Percentiles rank a stretch among this genome's conserved stretches.
These are phyloP conservation scores for Globia sparganii DNA, from an alignment of 2,888 invertebrate species.

Conservation along the genomic window DNA sequence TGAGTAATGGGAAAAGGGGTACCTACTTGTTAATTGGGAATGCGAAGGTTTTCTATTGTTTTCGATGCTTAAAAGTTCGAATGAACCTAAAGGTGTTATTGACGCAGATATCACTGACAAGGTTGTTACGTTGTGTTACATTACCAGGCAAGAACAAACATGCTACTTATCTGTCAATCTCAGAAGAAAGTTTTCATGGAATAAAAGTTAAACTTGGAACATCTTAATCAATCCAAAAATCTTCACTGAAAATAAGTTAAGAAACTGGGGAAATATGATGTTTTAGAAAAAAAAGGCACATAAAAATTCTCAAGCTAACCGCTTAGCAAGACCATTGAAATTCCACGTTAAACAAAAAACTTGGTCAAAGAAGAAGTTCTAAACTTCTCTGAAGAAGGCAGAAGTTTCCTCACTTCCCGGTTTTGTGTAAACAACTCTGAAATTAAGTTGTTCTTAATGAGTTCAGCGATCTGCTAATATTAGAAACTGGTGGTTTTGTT, in stretches of 20 bases:
- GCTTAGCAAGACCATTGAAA: slow-evolving; percentile 50
- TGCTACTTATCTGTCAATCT: not conserved
- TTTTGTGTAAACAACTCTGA: slow-evolving; percentile 58
- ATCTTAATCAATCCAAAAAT: not conserved
- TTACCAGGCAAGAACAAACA: not conserved
- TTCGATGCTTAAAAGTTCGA: not conserved
- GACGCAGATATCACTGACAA: not conserved
- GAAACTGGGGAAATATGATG: not conserved
- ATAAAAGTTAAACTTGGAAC: not conserved
- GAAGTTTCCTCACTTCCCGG: slow-evolving; percentile 48
- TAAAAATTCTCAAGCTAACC: slow-evolving; percentile 30
- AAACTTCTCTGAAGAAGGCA: slow-evolving; percentile 46
- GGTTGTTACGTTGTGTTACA: not conserved
- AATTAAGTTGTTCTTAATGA: slow-evolving; percentile 61
- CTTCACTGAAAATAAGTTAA: not conserved
- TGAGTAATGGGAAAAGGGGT: slow-evolving; percentile 20
- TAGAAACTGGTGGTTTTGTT: slow-evolving; percentile 27
- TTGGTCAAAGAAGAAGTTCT: slow-evolving; percentile 43
- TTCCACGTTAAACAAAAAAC: slow-evolving; percentile 56
- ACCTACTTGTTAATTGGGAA: slow-evolving; percentile 21
- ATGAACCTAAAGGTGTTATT: not conserved
- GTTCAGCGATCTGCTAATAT: slow-evolving; percentile 44
- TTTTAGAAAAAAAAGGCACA: slow-evolving; percentile 8
- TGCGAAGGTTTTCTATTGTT: not conserved
- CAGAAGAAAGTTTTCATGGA: too few species aligned